Evolutionary conservation across 2,113 vertebrate genomes (phyloP).

Genomic region (Lontra canadensis): DNA sequence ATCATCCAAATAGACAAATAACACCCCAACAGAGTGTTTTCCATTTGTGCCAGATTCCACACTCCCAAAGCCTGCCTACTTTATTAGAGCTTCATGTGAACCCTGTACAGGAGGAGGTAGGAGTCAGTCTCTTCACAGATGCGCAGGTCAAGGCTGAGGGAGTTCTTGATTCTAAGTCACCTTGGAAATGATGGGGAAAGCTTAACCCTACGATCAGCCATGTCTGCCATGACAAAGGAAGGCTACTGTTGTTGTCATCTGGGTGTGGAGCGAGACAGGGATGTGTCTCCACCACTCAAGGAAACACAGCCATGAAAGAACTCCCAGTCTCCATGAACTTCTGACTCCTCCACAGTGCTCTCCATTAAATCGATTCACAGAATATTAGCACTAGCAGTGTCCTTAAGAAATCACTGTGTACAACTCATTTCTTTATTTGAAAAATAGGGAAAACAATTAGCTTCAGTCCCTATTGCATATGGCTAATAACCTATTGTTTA

Average conservation of each 20-base stretch:
- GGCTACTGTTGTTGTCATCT: background rate
- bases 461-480: background rate
- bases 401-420: background rate
- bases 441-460: conserved; percentile 43
- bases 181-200: background rate
- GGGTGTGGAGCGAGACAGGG: background rate
- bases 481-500: conserved; percentile 57
- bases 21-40: background rate
- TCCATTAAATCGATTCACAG: background rate
- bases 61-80: background rate
- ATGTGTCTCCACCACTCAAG: background rate
- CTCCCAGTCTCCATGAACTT: background rate
- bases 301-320: background rate
- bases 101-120: background rate
- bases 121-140: background rate
- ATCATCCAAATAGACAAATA: background rate
- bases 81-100: background rate
- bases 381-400: background rate
- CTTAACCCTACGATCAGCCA: background rate
- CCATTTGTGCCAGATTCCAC: background rate
- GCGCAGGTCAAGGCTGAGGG: background rate
- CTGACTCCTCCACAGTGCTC: background rate
- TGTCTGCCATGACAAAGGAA: background rate
- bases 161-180: background rate
- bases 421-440: conserved; percentile 35